Percentiles rank a stretch among this genome's conserved stretches.
These are phyloP conservation scores for Plectropomus leopardus DNA, from an alignment of 2,113 vertebrate genomes.

Conservation along the genomic window DNA sequence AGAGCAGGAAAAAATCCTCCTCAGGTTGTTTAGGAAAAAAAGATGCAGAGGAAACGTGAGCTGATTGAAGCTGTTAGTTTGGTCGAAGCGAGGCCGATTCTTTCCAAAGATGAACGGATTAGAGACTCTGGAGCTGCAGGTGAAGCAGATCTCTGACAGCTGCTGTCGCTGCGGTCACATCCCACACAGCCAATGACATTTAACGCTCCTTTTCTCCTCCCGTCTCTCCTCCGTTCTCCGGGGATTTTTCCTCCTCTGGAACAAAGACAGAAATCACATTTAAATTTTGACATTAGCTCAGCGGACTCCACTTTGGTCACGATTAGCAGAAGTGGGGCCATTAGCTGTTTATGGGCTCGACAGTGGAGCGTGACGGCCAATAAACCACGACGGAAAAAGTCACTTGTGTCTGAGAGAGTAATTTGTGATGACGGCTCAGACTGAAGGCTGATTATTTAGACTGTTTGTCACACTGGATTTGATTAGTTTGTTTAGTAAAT, in stretches of 20 bases:
- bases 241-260: constrained; percentile 34
- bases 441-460: not conserved
- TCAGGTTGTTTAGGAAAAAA: not conserved
- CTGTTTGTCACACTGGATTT: not conserved
- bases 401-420: constrained; percentile 30
- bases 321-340: constrained; percentile 44
- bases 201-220: not conserved
- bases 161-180: not conserved
- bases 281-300: constrained; percentile 18
- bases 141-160: not conserved
- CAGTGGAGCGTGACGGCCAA: constrained; percentile 40
- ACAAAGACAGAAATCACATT: constrained; percentile 28
- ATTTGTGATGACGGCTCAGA: not conserved
- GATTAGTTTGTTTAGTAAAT: not conserved
- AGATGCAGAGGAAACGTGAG: not conserved
- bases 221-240: not conserved
- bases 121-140: not conserved
- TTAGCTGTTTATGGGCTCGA: constrained; percentile 53
- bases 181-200: not conserved
- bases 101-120: not conserved
- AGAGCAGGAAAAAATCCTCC: not conserved
- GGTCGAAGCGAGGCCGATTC: not conserved
- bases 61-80: not conserved
- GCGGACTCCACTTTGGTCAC: constrained; percentile 41
- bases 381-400: constrained; percentile 50